These are phyloP conservation scores for Tenthredo mesomela DNA, from an alignment of 2,888 invertebrate genomes.

Conservation along the genomic window DNA sequence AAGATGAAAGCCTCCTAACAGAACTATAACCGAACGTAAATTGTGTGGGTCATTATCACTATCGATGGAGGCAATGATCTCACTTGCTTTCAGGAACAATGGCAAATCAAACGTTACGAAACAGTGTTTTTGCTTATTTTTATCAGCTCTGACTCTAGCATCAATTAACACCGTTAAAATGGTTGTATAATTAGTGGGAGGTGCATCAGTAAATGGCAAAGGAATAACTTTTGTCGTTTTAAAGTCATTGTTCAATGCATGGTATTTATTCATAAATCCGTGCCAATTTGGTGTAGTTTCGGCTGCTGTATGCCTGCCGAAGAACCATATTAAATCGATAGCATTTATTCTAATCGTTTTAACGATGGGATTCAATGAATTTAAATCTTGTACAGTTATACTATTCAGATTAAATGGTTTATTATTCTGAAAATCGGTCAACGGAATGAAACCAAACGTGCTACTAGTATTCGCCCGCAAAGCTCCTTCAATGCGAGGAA, in stretches of 20 bases:
- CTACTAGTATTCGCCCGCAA: constrained; percentile 61
- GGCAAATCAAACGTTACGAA: constrained; percentile 66
- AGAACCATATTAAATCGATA: constrained; percentile 65
- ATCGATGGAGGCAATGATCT: constrained; percentile 63
- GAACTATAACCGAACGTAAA: constrained; percentile 59
- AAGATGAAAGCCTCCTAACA: constrained; percentile 70
- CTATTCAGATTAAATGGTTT: constrained; percentile 61
- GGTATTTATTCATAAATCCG: constrained; percentile 62
- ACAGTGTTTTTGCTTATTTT: constrained; percentile 58
- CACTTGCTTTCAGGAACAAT: constrained; percentile 67
- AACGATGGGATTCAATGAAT: constrained; percentile 29
- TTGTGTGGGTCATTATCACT: constrained; percentile 60
- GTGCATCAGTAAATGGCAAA: constrained; percentile 67
- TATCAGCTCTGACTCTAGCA: constrained; percentile 61
- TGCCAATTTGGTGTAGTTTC: constrained; percentile 63
- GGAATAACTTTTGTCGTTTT: constrained; percentile 63
- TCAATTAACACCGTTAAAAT: constrained; percentile 65
- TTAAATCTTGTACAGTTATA: constrained; percentile 62
- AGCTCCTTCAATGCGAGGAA: constrained; percentile 60
- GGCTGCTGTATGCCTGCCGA: constrained; percentile 60
- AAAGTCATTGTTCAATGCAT: constrained; percentile 58
- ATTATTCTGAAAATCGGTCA: constrained; percentile 63
- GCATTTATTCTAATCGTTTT: constrained; percentile 59
- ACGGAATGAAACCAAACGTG: constrained; percentile 60
- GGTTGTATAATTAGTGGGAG: constrained; percentile 65